These are phyloP conservation scores for Scrobipalpa costella DNA, from an alignment of 2,888 invertebrate species.

Conservation along the genomic window DNA sequence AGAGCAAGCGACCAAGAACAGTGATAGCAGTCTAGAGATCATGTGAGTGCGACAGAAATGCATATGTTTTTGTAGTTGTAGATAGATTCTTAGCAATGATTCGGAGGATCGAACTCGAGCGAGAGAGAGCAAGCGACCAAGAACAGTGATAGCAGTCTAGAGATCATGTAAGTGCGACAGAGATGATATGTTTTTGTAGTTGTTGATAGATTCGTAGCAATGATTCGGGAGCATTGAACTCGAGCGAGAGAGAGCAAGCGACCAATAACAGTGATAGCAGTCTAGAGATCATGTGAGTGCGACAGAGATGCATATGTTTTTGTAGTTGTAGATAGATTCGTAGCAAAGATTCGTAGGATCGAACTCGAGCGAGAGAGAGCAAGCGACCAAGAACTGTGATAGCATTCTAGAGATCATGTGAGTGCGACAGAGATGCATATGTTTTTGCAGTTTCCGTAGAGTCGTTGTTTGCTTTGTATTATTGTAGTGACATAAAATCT, in stretches of 20 bases:
- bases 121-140: slow-evolving; percentile 88
- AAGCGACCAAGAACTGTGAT: slow-evolving; percentile 87
- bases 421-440: slow-evolving; percentile 43
- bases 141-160: slow-evolving; percentile 88
- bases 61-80: too few species aligned
- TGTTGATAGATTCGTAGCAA: too few species aligned
- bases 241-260: slow-evolving; percentile 87
- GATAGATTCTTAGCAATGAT: too few species aligned
- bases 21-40: too few species aligned
- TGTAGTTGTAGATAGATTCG: too few species aligned
- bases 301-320: neutral
- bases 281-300: slow-evolving; percentile 85
- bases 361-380: slow-evolving; percentile 87
- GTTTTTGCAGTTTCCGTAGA: slow-evolving; percentile 8
- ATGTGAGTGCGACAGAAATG: too few species aligned
- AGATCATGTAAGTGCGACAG: slow-evolving; percentile 83
- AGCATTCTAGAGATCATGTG: slow-evolving; percentile 88
- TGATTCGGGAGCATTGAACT: too few species aligned
- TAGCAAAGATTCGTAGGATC: too few species aligned
- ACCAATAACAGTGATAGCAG: slow-evolving; percentile 89
- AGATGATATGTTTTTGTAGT: too few species aligned
- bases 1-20: too few species aligned
- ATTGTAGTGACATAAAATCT: neutral
- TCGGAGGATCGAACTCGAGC: slow-evolving; percentile 85
- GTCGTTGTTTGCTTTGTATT: neutral